Conservation (phyloP, 2,888 invertebrate species). For the Tenthredo livida region DNA sequence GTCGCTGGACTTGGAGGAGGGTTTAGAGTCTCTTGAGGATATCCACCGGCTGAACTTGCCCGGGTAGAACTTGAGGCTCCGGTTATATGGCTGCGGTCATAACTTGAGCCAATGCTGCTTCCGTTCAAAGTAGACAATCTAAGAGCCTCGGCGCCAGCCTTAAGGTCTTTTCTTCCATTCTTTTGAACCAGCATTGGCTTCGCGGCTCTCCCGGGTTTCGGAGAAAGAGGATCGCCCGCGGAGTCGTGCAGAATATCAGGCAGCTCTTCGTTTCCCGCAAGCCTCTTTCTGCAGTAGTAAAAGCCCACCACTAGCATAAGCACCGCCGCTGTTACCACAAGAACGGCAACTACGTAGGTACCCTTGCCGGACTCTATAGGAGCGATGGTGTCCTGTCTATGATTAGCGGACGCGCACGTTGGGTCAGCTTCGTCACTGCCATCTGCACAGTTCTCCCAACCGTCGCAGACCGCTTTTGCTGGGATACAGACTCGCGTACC, state of each 20-base stretch:
- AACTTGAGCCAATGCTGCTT: slow-evolving; percentile 83
- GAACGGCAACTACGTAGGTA: slow-evolving; percentile 81
- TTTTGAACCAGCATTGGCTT: slow-evolving; percentile 74
- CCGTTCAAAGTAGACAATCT: slow-evolving; percentile 85
- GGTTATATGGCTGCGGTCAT: slow-evolving; percentile 86
- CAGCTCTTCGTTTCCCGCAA: slow-evolving; percentile 77
- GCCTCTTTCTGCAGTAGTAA: slow-evolving; percentile 80
- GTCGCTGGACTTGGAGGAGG: slow-evolving; percentile 95
- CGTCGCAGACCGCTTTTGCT: slow-evolving; percentile 86
- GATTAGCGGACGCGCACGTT: slow-evolving; percentile 80
- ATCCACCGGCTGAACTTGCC: slow-evolving; percentile 81
- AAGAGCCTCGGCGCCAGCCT: slow-evolving; percentile 79
- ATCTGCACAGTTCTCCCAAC: slow-evolving; percentile 88
- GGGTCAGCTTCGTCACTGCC: slow-evolving; percentile 88
- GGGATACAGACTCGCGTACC: slow-evolving; percentile 87
- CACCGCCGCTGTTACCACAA: slow-evolving; percentile 81
- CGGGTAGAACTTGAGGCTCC: slow-evolving; percentile 86
- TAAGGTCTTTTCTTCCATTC: slow-evolving; percentile 73
- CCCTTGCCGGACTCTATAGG: slow-evolving; percentile 78
- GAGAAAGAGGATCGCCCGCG: slow-evolving; percentile 84
- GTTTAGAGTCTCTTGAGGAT: slow-evolving; percentile 92
- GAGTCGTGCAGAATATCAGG: slow-evolving; percentile 83
- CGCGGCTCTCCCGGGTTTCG: slow-evolving; percentile 77
- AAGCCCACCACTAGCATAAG: slow-evolving; percentile 80
- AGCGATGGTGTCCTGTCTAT: slow-evolving; percentile 74